Conservation (phyloP, 2,113 vertebrate species). For the Pelusios castaneus region DNA sequence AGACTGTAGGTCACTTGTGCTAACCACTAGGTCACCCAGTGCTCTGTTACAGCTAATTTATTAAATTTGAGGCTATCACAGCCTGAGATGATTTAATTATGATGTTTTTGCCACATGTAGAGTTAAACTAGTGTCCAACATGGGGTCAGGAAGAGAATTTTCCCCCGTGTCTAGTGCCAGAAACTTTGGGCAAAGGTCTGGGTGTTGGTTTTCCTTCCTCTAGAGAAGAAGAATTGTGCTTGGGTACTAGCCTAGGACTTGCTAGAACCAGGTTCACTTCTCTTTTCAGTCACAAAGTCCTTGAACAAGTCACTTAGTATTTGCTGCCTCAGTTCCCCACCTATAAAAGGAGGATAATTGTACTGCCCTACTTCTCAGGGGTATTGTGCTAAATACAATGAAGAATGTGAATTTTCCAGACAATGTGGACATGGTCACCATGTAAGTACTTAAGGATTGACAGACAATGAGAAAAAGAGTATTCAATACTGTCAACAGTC, state of each 20-base stretch:
- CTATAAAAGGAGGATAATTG: neutral
- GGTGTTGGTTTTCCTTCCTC: neutral
- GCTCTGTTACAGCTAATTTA: neutral
- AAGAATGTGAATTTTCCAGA: rapidly evolving
- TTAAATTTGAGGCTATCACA: neutral
- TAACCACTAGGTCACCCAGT: neutral
- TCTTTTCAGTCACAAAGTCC: neutral
- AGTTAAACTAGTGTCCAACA: neutral
- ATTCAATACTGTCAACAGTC: neutral
- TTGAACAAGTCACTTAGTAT: neutral
- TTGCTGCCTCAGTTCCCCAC: neutral
- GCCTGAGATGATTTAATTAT: neutral
- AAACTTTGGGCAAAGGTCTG: neutral
- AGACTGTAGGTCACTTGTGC: neutral
- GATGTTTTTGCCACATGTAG: rapidly evolving
- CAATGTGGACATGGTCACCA: neutral
- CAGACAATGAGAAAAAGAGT: neutral
- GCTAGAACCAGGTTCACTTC: neutral
- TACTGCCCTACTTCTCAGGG: neutral
- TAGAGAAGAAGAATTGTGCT: neutral
- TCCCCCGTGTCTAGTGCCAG: neutral
- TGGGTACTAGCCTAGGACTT: neutral
- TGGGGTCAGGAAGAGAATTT: neutral
- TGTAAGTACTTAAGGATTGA: neutral
- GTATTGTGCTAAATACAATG: neutral